Conservation (phyloP, 2,797 vertebrate genomes). For the Chelidonichthys spinosus region DNA sequence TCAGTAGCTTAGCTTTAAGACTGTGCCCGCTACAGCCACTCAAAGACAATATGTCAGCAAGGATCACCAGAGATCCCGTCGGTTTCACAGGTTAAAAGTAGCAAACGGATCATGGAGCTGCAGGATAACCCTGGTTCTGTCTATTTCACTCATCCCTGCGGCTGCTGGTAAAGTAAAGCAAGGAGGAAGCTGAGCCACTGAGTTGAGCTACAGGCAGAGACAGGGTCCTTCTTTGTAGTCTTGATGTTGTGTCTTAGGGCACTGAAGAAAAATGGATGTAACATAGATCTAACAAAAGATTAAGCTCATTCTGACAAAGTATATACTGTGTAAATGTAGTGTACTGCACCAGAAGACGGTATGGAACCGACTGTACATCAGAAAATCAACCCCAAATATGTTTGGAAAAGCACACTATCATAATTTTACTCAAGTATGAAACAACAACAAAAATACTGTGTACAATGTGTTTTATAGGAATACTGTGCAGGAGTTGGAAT, state of each 20-base stretch:
- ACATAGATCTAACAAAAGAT: not conserved
- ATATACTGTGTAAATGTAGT: not conserved
- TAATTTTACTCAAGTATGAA: constrained; percentile 8
- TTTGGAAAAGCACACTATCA: not conserved
- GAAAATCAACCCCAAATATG: not conserved
- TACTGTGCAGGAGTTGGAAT: constrained; percentile 8
- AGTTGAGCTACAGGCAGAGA: not conserved
- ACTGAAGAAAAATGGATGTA: constrained; percentile 17
- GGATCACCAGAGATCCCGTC: too few relatives aligned
- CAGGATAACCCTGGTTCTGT: not conserved
- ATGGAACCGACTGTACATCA: not conserved
- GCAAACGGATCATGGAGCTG: not conserved
- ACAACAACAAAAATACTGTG: not conserved
- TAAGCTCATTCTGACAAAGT: constrained; percentile 11
- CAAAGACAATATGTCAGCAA: too few relatives aligned
- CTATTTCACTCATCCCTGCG: not conserved
- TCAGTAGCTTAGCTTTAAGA: too few relatives aligned
- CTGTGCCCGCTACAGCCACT: too few relatives aligned
- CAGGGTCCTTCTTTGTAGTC: not conserved
- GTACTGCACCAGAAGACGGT: not conserved
- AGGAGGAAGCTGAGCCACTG: not conserved
- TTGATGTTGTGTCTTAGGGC: constrained; percentile 1
- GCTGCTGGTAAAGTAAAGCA: not conserved
- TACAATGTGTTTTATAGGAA: not conserved
- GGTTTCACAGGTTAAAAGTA: not conserved